These are phyloP conservation scores for Rhipidura dahli DNA, from an alignment of 2,113 vertebrate species.

Conservation along the genomic window DNA sequence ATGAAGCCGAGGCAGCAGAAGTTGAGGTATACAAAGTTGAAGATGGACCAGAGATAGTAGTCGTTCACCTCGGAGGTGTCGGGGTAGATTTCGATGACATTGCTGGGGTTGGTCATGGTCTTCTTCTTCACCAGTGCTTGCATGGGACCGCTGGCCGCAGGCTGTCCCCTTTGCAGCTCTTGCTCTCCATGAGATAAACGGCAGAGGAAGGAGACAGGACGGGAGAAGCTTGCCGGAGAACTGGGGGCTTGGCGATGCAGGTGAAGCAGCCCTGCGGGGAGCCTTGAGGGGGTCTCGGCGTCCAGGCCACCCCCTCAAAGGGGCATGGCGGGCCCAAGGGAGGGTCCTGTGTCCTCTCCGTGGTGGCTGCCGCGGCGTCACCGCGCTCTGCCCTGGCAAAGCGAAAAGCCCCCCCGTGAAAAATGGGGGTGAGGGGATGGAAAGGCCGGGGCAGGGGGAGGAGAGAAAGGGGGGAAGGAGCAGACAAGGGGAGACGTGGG, in stretches of 20 bases:
- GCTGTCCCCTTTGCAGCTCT: constrained; percentile 74
- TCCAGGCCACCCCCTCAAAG: constrained; percentile 77
- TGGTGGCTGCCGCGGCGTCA: constrained; percentile 65
- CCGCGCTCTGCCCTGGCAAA: constrained; percentile 27
- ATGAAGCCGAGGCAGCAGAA: constrained; percentile 85
- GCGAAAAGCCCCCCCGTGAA: background rate
- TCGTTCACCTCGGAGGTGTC: constrained; percentile 80
- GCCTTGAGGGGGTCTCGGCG: constrained; percentile 58
- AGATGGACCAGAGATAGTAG: constrained; percentile 85
- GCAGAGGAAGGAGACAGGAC: constrained; percentile 65
- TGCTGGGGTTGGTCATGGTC: constrained; percentile 73
- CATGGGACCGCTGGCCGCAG: constrained; percentile 63
- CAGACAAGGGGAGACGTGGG: background rate
- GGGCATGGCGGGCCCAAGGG: constrained; percentile 62
- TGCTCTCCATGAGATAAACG: constrained; percentile 77
- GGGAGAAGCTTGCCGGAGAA: constrained; percentile 57
- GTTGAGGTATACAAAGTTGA: constrained; percentile 87
- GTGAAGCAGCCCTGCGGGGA: constrained; percentile 72
- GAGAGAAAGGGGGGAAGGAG: background rate
- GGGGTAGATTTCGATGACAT: constrained; percentile 76
- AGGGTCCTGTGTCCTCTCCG: constrained; percentile 77
- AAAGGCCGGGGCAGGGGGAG: background rate
- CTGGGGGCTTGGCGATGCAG: constrained; percentile 72
- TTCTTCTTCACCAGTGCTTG: constrained; percentile 78
- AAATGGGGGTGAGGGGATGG: background rate